Evolutionary conservation across 2,888 invertebrate genomes (phyloP).

Genomic region (Embidobia sp.): DNA sequence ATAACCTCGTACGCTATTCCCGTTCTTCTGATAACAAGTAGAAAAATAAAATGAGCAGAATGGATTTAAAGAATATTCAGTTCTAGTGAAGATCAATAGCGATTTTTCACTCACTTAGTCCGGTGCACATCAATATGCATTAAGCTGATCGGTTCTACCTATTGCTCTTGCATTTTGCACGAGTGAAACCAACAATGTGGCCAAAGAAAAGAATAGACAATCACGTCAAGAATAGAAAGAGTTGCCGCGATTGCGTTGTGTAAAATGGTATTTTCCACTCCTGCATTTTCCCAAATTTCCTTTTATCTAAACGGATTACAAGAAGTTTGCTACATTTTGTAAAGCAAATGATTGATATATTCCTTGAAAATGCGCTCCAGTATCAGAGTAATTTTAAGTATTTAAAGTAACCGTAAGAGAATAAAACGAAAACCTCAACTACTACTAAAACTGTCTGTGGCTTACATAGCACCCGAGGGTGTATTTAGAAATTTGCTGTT

Average conservation of each 20-base stretch:
- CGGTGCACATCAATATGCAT: slow-evolving; percentile 81
- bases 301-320: slow-evolving; percentile 54
- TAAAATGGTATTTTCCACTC: slow-evolving; percentile 35
- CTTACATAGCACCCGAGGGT: slow-evolving; percentile 77
- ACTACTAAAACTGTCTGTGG: slow-evolving; percentile 76
- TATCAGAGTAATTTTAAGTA: slow-evolving; percentile 78
- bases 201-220: slow-evolving; percentile 40
- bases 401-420: slow-evolving; percentile 79
- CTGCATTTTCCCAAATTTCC: slow-evolving; percentile 14
- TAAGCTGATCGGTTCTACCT: slow-evolving; percentile 81
- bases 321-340: slow-evolving; percentile 17
- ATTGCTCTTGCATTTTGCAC: slow-evolving; percentile 72
- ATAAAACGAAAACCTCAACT: slow-evolving; percentile 73
- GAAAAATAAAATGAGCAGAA: slow-evolving; percentile 11
- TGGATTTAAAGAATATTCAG: slow-evolving; percentile 34
- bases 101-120: slow-evolving; percentile 82
- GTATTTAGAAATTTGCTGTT: slow-evolving; percentile 75
- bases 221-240: slow-evolving; percentile 47
- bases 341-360: slow-evolving; percentile 76
- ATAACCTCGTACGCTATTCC: neutral
- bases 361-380: slow-evolving; percentile 76
- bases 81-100: slow-evolving; percentile 77
- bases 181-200: slow-evolving; percentile 59
- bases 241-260: slow-evolving; percentile 25
- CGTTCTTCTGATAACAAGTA: neutral